Conservation (phyloP, 2,888 invertebrate genomes). For the Mesochorus sp. region DNA sequence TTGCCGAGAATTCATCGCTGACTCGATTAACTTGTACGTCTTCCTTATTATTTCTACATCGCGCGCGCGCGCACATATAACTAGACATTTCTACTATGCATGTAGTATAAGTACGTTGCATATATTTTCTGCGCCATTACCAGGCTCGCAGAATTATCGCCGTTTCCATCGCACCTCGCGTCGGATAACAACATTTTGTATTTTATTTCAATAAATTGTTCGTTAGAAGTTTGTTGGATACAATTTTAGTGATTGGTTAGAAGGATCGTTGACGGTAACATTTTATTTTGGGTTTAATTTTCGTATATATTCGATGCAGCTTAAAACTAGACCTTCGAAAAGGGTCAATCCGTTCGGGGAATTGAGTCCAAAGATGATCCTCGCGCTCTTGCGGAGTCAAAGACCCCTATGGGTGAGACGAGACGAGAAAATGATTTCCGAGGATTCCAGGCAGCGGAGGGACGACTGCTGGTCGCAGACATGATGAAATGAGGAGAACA, state of each 20-base stretch:
- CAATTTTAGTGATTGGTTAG: no score
- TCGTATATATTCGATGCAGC: background rate
- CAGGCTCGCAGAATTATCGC: constrained; percentile 3
- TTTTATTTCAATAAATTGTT: no score
- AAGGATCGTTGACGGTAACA: no score
- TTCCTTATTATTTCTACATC: constrained; percentile 42
- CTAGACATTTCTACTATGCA: background rate
- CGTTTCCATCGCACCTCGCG: background rate
- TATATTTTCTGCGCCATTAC: constrained; percentile 18
- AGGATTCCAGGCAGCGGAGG: background rate
- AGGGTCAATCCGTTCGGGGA: no score
- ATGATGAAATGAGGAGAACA: constrained; percentile 20
- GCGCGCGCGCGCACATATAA: background rate
- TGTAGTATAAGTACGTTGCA: background rate
- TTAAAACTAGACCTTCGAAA: no score
- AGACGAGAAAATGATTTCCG: constrained; percentile 12
- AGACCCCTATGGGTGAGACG: constrained; percentile 28
- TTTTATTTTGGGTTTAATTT: no score
- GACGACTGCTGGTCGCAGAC: background rate
- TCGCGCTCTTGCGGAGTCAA: constrained; percentile 25
- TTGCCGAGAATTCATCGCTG: constrained; percentile 42
- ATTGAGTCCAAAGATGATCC: background rate
- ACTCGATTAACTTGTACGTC: constrained; percentile 49
- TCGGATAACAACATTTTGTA: background rate
- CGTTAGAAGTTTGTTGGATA: no score